Percentiles rank a stretch among this genome's conserved stretches.
Conservation (phyloP, 1,140 invertebrate genomes). For the Solenopsis fugax region DNA sequence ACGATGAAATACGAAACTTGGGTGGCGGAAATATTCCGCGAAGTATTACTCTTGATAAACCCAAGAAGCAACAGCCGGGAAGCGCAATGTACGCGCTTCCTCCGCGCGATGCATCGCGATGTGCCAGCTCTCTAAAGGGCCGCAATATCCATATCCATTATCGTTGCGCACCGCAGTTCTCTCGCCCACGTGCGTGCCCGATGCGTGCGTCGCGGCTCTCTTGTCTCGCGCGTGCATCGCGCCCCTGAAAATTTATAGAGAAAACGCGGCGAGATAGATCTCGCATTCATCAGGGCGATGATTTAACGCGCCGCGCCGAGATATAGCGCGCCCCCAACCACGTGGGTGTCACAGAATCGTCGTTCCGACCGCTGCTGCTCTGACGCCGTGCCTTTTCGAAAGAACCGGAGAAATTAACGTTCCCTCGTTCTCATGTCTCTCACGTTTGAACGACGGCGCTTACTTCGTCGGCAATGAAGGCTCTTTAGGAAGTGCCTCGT, state of each 20-base stretch:
- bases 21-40: conserved; percentile 31
- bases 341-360: conserved; percentile 61
- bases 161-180: conserved; percentile 55
- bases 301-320: conserved; percentile 68
- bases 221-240: conserved; percentile 68
- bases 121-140: conserved; percentile 24
- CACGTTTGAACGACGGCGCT: neutral
- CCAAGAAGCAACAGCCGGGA: neutral
- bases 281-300: conserved; percentile 77
- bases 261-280: conserved; percentile 76
- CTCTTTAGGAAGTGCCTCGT: neutral
- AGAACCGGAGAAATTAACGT: conserved; percentile 43
- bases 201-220: conserved; percentile 33
- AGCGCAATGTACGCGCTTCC: conserved; percentile 15
- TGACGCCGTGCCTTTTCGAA: neutral
- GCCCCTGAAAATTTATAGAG: conserved; percentile 74
- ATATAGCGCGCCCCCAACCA: conserved; percentile 33
- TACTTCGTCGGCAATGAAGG: neutral
- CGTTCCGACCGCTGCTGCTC: neutral
- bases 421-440: neutral
- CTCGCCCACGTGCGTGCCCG: conserved; percentile 67
- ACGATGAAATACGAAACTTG: conserved; percentile 62
- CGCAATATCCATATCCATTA: conserved; percentile 70
- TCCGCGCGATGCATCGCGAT: conserved; percentile 29
- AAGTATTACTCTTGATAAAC: conserved; percentile 34